Base-by-base conservation (phyloP, 2,113 vertebrate species). In the Psittacula cyanocephala region DNA sequence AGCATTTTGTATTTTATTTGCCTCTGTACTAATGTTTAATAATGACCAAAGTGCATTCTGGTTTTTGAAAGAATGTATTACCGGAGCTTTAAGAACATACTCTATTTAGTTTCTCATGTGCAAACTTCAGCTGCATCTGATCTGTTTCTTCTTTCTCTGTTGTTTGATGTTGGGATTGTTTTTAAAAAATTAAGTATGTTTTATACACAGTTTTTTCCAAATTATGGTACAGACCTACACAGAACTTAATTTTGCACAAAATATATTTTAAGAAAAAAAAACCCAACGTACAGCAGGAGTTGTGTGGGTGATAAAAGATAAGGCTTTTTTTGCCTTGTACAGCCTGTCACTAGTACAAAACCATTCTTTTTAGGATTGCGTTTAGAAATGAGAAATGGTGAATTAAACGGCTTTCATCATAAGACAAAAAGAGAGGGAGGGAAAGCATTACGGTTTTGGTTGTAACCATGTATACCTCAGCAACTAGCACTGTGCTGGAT, bases 41-140 rank as follows among this genome's bases (percentile, higher is more conserved):
- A 97, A 98, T 98, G 98, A 99, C 98, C 99, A 99, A 99, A 99
- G 99, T 99, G 98, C 98, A 99, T 98, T 99, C 97, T 98, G 97
- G 97, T 98, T 97, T 98, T 97, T 97, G 94, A 97, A 98, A 96
- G 97, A 98, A 99, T 99, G 98, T 98, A 98, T 98, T 97, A 95
- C 97, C 97, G 96, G 97, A 98, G 98, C 98, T 98, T 98, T 98
- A 98, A 98, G 97, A 97, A 98, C 97, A 97, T 96, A 89, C 86
- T 84, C 4, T 96, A 95, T 93, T 97, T 98, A 97, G 91, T 98
- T 98, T 97, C 97, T 98, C 95, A 97, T 96, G 96, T 98, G 93
- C 95, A 97, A 96, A 96, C 76, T 97, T 97, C 87, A 95, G 89
- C 94, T 97, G 93, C 95, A 77, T 98, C 91, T 96, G 86, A 94